Evolutionary conservation across 2,113 vertebrate genomes (phyloP).

Genomic region (Leptocoma aspasia): DNA sequence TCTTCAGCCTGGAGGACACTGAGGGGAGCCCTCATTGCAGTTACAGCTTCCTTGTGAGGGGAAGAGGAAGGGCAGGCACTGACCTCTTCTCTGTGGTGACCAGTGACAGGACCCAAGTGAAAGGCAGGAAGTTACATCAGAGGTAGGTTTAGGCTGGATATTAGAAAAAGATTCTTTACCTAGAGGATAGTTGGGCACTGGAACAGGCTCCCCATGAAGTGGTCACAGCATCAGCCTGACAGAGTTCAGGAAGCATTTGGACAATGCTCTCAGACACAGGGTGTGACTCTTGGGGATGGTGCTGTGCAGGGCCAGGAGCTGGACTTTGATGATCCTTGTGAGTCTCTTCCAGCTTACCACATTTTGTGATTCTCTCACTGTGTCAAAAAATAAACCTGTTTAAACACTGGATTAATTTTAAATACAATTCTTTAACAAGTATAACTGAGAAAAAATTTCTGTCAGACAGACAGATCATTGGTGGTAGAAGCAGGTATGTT

Average conservation of each 20-base stretch:
- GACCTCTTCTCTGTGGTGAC: neutral
- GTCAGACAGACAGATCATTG: neutral
- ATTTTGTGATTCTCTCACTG: neutral
- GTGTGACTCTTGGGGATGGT: neutral
- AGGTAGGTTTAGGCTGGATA: neutral
- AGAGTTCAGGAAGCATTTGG: neutral
- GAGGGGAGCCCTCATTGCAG: no score
- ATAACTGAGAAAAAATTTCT: neutral
- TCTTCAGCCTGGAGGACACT: neutral
- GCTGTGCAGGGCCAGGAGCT: neutral
- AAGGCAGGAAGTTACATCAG: neutral
- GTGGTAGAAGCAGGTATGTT: neutral
- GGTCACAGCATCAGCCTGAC: neutral
- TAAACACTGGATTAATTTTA: neutral
- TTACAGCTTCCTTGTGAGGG: neutral
- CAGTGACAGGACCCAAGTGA: neutral
- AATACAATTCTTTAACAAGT: neutral
- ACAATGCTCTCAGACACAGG: neutral
- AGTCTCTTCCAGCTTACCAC: accelerated
- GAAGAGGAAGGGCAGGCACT: neutral
- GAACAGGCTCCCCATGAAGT: accelerated
- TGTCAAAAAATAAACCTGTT: neutral
- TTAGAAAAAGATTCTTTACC: neutral
- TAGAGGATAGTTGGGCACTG: accelerated
- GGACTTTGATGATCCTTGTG: neutral